phyloP scores from a whole-genome alignment of 1,140 invertebrate species.

The Neoseiulus cucumeris region DNA sequence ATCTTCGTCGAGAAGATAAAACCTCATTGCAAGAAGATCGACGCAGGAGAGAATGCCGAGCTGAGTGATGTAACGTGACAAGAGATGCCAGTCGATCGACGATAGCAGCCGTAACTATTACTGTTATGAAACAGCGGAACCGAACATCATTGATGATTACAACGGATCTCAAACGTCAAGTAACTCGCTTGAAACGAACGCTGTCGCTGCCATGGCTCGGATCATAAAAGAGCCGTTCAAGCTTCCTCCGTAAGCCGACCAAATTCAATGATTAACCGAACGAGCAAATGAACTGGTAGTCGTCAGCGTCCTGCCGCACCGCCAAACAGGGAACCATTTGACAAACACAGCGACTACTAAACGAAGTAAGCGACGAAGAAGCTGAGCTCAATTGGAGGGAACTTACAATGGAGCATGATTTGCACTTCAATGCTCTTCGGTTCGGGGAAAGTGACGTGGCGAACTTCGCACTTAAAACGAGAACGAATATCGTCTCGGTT shows the following conservation, averaged over 20 bases:
- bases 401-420: conserved; percentile 3
- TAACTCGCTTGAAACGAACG: conserved; percentile 26
- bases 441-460: conserved; percentile 4
- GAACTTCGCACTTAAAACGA: conserved; percentile 11
- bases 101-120: too few relatives aligned
- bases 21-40: too few relatives aligned
- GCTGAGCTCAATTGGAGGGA: too few relatives aligned
- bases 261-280: conserved; percentile 13
- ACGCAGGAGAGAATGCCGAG: too few relatives aligned
- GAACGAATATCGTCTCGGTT: conserved; percentile 12
- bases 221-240: conserved; percentile 36
- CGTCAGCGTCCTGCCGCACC: too few relatives aligned
- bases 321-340: too few relatives aligned
- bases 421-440: not conserved
- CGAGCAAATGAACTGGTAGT: too few relatives aligned
- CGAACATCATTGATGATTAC: not conserved
- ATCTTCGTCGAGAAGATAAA: too few relatives aligned
- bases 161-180: conserved; percentile 28
- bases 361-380: too few relatives aligned
- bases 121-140: not conserved
- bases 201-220: conserved; percentile 46
- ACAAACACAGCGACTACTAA: too few relatives aligned
- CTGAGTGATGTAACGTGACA: too few relatives aligned
- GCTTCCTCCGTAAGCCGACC: conserved; percentile 20
- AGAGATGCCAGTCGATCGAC: too few relatives aligned